phyloP scores from a whole-genome alignment of 2,888 invertebrate genomes.

The Nephrotoma guestfalica region DNA sequence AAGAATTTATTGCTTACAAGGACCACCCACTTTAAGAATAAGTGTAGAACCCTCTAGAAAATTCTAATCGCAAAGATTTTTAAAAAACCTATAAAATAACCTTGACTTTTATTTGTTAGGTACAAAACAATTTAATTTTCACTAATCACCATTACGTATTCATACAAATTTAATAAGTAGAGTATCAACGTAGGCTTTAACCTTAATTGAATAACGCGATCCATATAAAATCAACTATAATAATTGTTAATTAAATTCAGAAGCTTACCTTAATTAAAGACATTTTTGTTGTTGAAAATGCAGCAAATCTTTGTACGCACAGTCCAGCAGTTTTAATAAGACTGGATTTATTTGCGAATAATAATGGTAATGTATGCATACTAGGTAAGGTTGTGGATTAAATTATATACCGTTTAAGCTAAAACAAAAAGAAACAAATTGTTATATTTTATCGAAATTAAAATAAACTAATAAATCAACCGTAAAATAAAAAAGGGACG shows the following conservation, averaged over 20 bases:
- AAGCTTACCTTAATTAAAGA: conserved; percentile 25
- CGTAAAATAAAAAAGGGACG: neutral
- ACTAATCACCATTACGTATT: neutral
- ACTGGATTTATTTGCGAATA: neutral
- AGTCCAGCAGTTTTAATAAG: neutral
- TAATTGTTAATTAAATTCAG: neutral
- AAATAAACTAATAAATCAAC: neutral
- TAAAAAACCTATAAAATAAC: neutral
- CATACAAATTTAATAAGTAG: neutral
- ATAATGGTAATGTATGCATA: conserved; percentile 1
- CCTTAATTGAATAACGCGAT: no score
- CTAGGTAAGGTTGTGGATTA: neutral
- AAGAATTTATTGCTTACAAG: no score
- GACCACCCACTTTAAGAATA: no score
- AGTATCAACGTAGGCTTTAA: no score
- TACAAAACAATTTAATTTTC: no score
- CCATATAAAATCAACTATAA: no score
- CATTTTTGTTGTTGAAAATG: conserved; percentile 25
- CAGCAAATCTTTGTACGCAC: neutral
- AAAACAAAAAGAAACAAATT: neutral
- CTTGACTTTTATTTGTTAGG: neutral
- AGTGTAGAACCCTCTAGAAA: no score
- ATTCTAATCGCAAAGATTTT: no score
- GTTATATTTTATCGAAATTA: neutral
- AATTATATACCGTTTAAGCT: neutral